Base-by-base conservation (phyloP, 2,113 vertebrate genomes). In the Pongo abelii region DNA sequence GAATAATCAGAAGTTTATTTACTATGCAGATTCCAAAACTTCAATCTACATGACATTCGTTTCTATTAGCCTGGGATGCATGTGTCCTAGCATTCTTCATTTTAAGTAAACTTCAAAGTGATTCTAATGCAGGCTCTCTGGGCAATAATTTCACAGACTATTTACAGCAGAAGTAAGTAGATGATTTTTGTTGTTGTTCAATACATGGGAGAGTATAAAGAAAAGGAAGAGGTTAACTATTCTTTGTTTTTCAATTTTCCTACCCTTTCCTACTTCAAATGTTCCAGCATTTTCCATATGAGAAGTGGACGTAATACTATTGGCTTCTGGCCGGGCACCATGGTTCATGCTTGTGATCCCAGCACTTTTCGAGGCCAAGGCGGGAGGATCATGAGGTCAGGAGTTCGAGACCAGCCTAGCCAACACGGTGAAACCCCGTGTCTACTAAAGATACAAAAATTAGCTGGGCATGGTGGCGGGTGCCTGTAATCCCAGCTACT, bases 81-180 rank as follows among this genome's bases (percentile, higher is more conserved):
- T 78, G 64, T 85, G 18, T 80, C n/a, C 6, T 69, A 52, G 30
- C 18, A 25, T 18, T 96, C 17, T 78, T 95, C 43, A 80, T 84
- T 93, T 85, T 32, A 89, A 83, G 25, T 81, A 57, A 59, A 84
- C 27, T 64, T 92, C 38, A 70, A 91, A 83, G 48, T 91, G 89
- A 69, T 89, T 78, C 8, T 77, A 6, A 81, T 77, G 2, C 27
- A 57, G 43, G 18, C 18, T 91, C 0, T 94, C 52, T 69, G 52
- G 46, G 70, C 4, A 52, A 43, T 38, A 30, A 23, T 79, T 69
- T 87, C 57, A 93, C 83, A 83, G 13, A 43, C 23, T 80, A 0
- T 75, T 87, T 89, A 23, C 4, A 46, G 22, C 4, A 52, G 89
- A 96, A 12, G 30, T 48, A 38, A 57, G 11, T 11, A 30, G 70